These are phyloP conservation scores for Phyllotis vaccarum DNA, from an alignment of 2,797 vertebrate genomes.

Conservation along the genomic window DNA sequence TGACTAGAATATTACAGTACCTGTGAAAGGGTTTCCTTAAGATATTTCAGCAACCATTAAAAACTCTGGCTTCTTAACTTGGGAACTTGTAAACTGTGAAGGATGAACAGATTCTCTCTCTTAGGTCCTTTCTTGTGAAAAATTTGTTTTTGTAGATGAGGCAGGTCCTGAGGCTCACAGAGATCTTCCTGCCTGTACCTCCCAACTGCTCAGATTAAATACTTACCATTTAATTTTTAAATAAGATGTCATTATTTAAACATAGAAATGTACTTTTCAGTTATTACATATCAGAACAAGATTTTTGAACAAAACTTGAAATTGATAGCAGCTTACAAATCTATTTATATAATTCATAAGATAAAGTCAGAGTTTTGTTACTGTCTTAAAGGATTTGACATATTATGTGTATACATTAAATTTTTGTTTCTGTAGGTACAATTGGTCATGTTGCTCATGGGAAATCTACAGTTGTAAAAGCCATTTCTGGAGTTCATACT, in stretches of 20 bases:
- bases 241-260: neutral
- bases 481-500: conserved; percentile 97
- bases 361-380: no score
- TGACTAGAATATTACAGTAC: conserved; percentile 96
- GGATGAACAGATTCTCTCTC: no score
- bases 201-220: no score
- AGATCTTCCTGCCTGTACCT: no score
- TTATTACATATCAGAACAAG: neutral
- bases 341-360: no score
- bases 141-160: no score
- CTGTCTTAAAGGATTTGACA: no score
- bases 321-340: no score
- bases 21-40: conserved; percentile 94
- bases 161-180: no score
- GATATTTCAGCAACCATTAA: conserved; percentile 92
- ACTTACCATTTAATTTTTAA: neutral
- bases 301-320: no score
- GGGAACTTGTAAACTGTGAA: conserved; percentile 89
- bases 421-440: conserved; percentile 90
- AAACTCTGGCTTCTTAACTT: no score
- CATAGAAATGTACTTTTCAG: neutral
- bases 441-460: conserved; percentile 98
- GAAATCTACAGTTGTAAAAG: conserved; percentile 98
- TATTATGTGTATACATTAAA: neutral
- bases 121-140: no score